A percentile compares a stretch with the other conserved stretches of the same genome.
phyloP scores from a whole-genome alignment of 2,113 vertebrate species.

The Cyphomyrus discorhynchus region DNA sequence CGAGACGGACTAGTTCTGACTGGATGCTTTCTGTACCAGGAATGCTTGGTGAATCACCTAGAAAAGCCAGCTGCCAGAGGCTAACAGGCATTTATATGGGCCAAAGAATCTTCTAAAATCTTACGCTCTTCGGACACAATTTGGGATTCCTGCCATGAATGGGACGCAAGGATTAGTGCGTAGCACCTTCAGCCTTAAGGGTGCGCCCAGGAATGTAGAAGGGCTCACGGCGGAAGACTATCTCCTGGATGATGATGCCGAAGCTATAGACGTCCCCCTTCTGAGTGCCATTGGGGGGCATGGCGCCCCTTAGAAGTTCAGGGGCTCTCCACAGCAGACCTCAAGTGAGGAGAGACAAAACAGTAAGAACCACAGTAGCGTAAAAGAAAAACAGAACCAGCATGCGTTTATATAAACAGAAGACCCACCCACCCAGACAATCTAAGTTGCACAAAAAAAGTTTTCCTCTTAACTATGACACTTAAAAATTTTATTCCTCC shows the following conservation, averaged over 20 bases:
- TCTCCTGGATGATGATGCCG: conserved; percentile 41
- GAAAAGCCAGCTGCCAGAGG: background rate
- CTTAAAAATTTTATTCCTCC: background rate
- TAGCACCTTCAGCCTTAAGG: conserved; percentile 34
- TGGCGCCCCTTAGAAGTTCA: conserved; percentile 37
- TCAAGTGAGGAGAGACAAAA: background rate
- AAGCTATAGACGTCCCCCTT: conserved; percentile 46
- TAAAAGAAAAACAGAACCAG: background rate
- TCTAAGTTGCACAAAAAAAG: background rate
- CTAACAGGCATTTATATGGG: background rate
- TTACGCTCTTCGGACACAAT: background rate
- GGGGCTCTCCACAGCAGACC: conserved; percentile 41
- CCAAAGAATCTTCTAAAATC: background rate
- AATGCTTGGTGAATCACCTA: background rate
- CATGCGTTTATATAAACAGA: background rate
- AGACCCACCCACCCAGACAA: background rate
- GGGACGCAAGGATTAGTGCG: background rate
- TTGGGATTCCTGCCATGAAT: background rate
- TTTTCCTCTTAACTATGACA: background rate
- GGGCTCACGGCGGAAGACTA: conserved; percentile 34
- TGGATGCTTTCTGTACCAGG: background rate
- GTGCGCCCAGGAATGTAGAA: conserved; percentile 35
- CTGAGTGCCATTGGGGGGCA: conserved; percentile 36
- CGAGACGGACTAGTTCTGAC: background rate
- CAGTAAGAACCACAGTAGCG: background rate